phyloP scores from a whole-genome alignment of 2,888 invertebrate species.

The Allophyes oxyacanthae region DNA sequence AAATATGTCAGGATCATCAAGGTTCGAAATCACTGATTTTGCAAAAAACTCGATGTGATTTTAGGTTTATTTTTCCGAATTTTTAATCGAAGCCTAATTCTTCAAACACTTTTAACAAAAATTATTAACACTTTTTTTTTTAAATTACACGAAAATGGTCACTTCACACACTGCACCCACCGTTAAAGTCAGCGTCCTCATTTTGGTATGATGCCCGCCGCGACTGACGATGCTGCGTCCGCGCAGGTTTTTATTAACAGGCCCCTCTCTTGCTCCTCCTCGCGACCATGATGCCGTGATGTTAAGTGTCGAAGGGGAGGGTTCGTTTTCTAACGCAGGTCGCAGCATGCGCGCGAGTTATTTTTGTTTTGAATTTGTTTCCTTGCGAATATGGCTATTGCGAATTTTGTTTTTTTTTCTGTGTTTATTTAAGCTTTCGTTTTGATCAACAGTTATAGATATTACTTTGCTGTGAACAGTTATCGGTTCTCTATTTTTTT shows the following conservation, averaged over 20 bases:
- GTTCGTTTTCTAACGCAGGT: slow-evolving; percentile 46
- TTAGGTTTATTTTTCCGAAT: neutral
- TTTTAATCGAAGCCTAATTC: slow-evolving; percentile 6
- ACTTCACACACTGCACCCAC: slow-evolving; percentile 72
- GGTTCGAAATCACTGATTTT: neutral
- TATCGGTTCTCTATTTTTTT: neutral
- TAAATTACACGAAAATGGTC: slow-evolving; percentile 60
- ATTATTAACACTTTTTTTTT: slow-evolving; percentile 34
- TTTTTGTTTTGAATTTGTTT: slow-evolving; percentile 43
- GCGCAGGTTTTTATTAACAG: slow-evolving; percentile 74
- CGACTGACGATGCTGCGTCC: slow-evolving; percentile 69
- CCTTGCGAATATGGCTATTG: slow-evolving; percentile 35
- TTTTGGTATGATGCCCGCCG: slow-evolving; percentile 75
- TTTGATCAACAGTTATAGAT: no score
- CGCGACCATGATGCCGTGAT: slow-evolving; percentile 32
- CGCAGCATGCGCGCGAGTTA: slow-evolving; percentile 17
- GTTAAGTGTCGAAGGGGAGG: slow-evolving; percentile 45
- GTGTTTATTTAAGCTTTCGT: no score
- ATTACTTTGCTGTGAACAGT: slow-evolving; percentile 4
- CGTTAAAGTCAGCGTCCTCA: slow-evolving; percentile 82
- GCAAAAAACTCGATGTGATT: neutral
- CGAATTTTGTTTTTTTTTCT: slow-evolving; percentile 22
- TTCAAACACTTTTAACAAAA: slow-evolving; percentile 24
- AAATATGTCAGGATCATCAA: neutral
- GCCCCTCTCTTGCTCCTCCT: slow-evolving; percentile 72